Evolutionary conservation across 2,797 vertebrate genomes (phyloP).

Genomic region (Sphenodon punctatus): DNA sequence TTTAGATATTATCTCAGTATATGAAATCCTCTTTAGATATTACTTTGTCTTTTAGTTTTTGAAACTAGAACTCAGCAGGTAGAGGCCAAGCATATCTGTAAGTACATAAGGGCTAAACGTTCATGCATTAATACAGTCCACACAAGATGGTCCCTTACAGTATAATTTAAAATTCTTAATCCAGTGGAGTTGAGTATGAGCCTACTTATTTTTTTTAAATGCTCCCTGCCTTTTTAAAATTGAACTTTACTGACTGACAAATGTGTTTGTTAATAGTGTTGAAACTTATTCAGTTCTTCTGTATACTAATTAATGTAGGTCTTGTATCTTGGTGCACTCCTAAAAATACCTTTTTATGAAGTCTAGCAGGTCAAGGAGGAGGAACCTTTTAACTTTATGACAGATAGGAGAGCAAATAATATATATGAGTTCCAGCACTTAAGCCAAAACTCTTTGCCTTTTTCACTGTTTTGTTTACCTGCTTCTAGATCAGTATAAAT

Average conservation of each 20-base stretch:
- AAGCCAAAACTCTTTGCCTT: not conserved
- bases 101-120: not conserved
- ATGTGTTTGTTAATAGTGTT: accelerated
- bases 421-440: not conserved
- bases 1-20: accelerated
- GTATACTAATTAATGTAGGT: not conserved
- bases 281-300: accelerated
- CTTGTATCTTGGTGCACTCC: not conserved
- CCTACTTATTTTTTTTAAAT: no score
- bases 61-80: not conserved
- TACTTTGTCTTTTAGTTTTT: not conserved
- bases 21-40: not conserved
- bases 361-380: not conserved
- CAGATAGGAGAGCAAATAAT: not conserved
- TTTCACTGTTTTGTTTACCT: not conserved
- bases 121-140: not conserved
- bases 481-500: not conserved
- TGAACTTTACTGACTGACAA: no score
- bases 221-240: not conserved
- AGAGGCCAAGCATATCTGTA: not conserved
- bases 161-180: not conserved
- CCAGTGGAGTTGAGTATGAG: no score
- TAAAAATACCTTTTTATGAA: not conserved
- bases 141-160: not conserved
- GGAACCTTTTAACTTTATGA: not conserved